These are phyloP conservation scores for Syritta pipiens DNA, from an alignment of 2,888 invertebrate species.

Conservation along the genomic window DNA sequence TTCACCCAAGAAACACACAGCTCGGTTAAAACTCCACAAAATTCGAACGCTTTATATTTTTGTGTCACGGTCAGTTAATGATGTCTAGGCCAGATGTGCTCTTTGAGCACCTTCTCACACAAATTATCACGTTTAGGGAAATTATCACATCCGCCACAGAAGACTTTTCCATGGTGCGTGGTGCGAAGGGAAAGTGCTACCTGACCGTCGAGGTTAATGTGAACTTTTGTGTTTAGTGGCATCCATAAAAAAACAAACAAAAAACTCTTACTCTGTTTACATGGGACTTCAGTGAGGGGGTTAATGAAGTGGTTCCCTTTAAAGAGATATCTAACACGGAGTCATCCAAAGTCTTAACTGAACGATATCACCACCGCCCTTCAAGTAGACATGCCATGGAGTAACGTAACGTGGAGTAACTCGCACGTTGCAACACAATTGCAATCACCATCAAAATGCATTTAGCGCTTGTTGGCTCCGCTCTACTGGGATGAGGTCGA, in stretches of 20 bases:
- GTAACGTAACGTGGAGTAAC: too few species aligned
- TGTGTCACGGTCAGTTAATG: slow-evolving; percentile 9
- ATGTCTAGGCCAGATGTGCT: slow-evolving; percentile 15
- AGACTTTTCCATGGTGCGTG: background rate
- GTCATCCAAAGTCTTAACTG: too few species aligned
- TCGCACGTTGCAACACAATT: background rate
- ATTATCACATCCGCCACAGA: background rate
- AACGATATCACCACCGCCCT: too few species aligned
- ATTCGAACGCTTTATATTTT: background rate
- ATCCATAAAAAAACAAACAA: background rate
- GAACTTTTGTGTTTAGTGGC: background rate
- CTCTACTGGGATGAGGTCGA: background rate
- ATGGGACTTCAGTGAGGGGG: background rate
- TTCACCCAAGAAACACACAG: background rate
- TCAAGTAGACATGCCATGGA: too few species aligned
- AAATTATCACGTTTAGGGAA: slow-evolving; percentile 11
- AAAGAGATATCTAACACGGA: too few species aligned
- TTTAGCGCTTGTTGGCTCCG: background rate
- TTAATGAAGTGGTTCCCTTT: background rate
- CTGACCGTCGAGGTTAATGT: background rate
- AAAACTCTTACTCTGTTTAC: background rate
- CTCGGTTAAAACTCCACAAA: background rate
- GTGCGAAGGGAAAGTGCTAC: background rate
- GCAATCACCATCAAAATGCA: slow-evolving; percentile 3
- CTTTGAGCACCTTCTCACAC: slow-evolving; percentile 15